Evolutionary conservation across 2,113 vertebrate genomes (phyloP).

Genomic region (Labeo catla): DNA sequence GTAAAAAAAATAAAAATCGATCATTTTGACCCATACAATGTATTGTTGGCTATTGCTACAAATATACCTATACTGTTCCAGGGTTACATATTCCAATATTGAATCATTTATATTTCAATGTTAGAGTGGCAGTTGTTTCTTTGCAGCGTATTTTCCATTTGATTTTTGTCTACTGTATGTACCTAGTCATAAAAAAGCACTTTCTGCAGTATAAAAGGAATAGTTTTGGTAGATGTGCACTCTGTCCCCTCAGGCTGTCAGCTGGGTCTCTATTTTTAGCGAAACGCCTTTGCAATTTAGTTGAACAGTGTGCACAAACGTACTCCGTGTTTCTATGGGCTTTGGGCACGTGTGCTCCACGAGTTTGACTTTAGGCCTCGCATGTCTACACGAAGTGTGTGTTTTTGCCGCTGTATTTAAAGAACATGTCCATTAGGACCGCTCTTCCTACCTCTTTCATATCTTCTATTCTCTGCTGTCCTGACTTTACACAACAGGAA

Average conservation of each 20-base stretch:
- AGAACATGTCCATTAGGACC: constrained; percentile 24
- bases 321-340: constrained; percentile 52
- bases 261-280: constrained; percentile 71
- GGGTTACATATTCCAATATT: too few species aligned
- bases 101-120: not conserved
- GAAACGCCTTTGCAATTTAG: constrained; percentile 65
- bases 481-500: constrained; percentile 26
- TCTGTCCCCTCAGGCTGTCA: constrained; percentile 65
- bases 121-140: not conserved
- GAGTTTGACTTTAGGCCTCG: constrained; percentile 55
- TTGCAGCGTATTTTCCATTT: not conserved
- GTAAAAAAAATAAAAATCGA: too few species aligned
- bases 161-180: not conserved
- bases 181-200: constrained; percentile 13
- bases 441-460: not conserved
- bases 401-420: constrained; percentile 36
- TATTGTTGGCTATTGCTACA: too few species aligned
- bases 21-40: too few species aligned
- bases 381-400: constrained; percentile 20
- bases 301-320: constrained; percentile 63
- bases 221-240: constrained; percentile 49
- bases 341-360: constrained; percentile 44
- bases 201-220: constrained; percentile 46
- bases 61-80: too few species aligned
- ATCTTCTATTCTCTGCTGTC: constrained; percentile 17